Percentiles rank a stretch among this genome's conserved stretches.
Conservation (phyloP, 2,113 vertebrate species). For the Scytalopus superciliaris region DNA sequence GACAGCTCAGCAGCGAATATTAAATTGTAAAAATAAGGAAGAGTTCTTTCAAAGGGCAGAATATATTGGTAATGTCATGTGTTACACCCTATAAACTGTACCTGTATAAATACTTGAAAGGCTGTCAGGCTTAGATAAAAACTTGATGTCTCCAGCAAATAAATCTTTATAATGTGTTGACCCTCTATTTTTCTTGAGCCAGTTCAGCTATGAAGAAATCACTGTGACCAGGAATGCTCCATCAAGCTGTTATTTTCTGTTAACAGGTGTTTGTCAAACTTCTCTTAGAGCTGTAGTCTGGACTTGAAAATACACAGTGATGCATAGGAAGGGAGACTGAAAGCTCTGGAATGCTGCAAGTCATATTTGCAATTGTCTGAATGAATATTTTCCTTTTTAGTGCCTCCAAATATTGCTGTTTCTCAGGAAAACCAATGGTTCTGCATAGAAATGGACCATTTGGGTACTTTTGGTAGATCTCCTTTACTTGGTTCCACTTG, state of each 20-base stretch:
- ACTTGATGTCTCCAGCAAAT: background rate
- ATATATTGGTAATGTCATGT: background rate
- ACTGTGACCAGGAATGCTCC: background rate
- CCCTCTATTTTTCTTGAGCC: background rate
- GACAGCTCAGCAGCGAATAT: conserved; percentile 34
- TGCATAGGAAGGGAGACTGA: background rate
- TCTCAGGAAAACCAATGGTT: background rate
- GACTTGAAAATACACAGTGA: background rate
- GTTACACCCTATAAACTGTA: background rate
- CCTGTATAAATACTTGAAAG: background rate
- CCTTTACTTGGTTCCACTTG: background rate
- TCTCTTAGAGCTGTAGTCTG: background rate
- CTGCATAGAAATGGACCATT: background rate
- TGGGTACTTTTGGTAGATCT: background rate
- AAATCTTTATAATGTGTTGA: background rate
- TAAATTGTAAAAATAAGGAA: conserved; percentile 30
- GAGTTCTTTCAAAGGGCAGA: background rate
- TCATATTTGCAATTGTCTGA: background rate
- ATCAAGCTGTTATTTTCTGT: background rate
- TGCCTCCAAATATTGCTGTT: background rate
- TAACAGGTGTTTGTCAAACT: background rate
- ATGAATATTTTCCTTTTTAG: background rate
- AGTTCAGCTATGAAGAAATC: background rate
- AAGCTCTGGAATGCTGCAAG: background rate
- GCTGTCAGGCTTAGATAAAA: conserved; percentile 4